A percentile compares a stretch with the other conserved stretches of the same genome.
Conservation (phyloP, 2,797 vertebrate species). For the Acanthis flammea region DNA sequence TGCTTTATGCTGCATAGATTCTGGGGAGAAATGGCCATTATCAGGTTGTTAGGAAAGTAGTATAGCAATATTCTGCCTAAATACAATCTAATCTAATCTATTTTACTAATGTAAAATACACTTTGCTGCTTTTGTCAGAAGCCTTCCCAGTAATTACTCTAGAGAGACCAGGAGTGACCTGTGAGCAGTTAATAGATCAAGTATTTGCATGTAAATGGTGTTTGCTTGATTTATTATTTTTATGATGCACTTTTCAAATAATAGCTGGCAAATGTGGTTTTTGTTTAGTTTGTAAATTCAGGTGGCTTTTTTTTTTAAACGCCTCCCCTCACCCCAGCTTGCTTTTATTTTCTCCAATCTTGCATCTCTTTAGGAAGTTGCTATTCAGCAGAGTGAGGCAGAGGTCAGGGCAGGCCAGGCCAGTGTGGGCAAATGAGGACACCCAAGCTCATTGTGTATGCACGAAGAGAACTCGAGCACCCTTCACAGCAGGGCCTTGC, state of each 20-base stretch:
- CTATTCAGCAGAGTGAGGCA: background rate
- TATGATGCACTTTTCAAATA: background rate
- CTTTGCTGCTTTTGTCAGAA: background rate
- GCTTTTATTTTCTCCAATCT: background rate
- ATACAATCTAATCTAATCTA: background rate
- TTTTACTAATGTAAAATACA: background rate
- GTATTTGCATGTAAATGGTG: background rate
- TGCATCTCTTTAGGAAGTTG: background rate
- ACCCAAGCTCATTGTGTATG: background rate
- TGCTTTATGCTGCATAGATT: background rate
- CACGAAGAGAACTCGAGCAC: fast-evolving
- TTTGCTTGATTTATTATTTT: background rate
- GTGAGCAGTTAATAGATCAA: background rate
- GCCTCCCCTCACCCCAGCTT: fast-evolving
- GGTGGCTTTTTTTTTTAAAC: background rate
- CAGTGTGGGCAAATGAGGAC: background rate
- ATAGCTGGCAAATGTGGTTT: background rate
- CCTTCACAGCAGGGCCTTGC: fast-evolving
- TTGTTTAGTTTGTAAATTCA: background rate
- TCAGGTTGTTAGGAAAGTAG: background rate
- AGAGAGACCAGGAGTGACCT: background rate
- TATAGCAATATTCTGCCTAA: background rate
- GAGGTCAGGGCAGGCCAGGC: constrained; percentile 15
- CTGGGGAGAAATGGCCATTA: background rate
- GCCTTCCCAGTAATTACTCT: background rate